Evolutionary conservation across 2,888 invertebrate species (phyloP).

Genomic region (Dynastes grantii): DNA sequence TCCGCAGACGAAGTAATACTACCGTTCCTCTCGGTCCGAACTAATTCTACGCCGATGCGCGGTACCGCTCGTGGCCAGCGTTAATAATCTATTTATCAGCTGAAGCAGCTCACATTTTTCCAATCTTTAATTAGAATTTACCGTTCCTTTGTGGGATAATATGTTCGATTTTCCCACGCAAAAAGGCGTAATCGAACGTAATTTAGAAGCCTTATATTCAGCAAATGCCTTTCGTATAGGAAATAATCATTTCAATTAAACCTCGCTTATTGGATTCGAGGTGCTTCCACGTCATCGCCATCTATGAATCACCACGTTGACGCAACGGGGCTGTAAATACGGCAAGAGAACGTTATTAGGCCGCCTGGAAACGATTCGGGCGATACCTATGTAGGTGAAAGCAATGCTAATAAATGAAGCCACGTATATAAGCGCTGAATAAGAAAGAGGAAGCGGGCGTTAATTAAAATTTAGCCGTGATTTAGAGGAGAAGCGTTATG

Average conservation of each 20-base stretch:
- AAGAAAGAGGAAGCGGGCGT: not conserved
- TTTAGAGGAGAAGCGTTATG: not conserved
- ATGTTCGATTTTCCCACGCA: too few relatives aligned
- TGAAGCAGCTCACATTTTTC: too few relatives aligned
- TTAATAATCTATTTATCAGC: too few relatives aligned
- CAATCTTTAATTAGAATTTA: too few relatives aligned
- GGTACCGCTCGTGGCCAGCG: too few relatives aligned
- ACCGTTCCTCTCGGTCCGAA: too few relatives aligned
- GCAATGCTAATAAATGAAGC: not conserved
- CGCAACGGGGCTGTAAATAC: not conserved
- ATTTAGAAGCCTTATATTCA: too few relatives aligned
- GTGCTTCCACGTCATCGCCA: not conserved
- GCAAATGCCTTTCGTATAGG: not conserved
- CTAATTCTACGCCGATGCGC: too few relatives aligned
- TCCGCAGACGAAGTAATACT: too few relatives aligned
- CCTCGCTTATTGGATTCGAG: not conserved
- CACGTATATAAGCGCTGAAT: not conserved
- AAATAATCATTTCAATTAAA: conserved; percentile 9
- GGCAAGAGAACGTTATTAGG: not conserved
- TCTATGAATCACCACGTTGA: not conserved
- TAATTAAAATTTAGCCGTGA: conserved; percentile 7
- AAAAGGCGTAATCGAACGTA: too few relatives aligned
- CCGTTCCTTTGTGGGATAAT: too few relatives aligned
- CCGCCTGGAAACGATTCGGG: not conserved
- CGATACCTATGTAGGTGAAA: too few relatives aligned